Base-by-base conservation (phyloP, 1,140 invertebrate genomes). In the Megalopta genalis region DNA sequence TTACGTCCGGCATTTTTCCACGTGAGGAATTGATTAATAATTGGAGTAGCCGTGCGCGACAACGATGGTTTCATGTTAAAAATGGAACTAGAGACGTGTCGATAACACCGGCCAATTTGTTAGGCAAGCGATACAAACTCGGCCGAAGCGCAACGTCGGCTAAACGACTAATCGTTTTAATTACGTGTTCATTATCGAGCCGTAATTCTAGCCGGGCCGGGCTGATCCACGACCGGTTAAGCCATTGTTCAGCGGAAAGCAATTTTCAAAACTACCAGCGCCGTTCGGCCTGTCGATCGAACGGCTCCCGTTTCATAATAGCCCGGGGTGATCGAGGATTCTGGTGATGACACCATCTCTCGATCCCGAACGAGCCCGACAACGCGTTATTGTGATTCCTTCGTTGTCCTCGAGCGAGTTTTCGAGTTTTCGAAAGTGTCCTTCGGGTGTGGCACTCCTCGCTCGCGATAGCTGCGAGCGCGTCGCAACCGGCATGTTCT, bases 251-350 rank as follows among this genome's bases (percentile, higher is more conserved):
- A 0, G 1, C 0, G 42, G 52, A 46, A 63, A 57, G 21, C 46
- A 25, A 3, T 49, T 68, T 54, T 49, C 65, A 60, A 76, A 76
- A 60, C 39, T 37, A 37, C 8, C 16, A 16, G 49, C 18, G 5
- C 18, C 16, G 10, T 9, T 32, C 10, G 12, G 16, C 49, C 49
- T 16, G 49, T 16, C 16, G 49, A 46, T 52, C 49, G 49, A 52
- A 2, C 54, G 54, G 6, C 54, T 57, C 46, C 52, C 21, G n/a
- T 76, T 68, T 69, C 74, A 76, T 60, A 68, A 76, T 23, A 75
- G 16, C 14, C 9, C 52, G 52, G 54, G 21, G 5, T 21, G 25
- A 76, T 68, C 23, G 73, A 76, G 37, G 57, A 60, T 76, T 76
- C 52, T 59, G 21, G 23, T 39, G 14, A 59, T 59, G 64, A 46